Conservation (phyloP, 1,140 invertebrate species). For the Epicauta chinensis region DNA sequence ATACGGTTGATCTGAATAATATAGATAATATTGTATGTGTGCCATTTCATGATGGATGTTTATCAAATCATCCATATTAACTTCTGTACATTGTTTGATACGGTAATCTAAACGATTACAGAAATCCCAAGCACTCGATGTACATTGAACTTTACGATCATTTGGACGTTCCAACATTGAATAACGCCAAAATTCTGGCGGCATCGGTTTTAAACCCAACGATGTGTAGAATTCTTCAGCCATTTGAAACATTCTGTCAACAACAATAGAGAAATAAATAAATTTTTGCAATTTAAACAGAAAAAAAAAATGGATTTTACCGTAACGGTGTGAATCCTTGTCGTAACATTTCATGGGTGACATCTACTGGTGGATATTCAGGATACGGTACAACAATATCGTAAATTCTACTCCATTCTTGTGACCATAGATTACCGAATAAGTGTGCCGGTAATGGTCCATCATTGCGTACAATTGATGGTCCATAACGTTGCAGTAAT, state of each 20-base stretch:
- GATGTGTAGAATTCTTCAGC: constrained; percentile 78
- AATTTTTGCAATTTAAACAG: too few relatives aligned
- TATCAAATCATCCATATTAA: constrained; percentile 72
- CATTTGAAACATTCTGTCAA: constrained; percentile 75
- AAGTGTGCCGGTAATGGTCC: constrained; percentile 72
- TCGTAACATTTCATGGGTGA: constrained; percentile 66
- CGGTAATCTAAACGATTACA: constrained; percentile 74
- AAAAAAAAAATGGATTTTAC: too few relatives aligned
- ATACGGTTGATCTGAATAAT: constrained; percentile 68
- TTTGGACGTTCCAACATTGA: constrained; percentile 66
- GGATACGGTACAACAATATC: constrained; percentile 74
- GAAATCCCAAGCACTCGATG: constrained; percentile 85
- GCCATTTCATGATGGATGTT: constrained; percentile 83
- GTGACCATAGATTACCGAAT: constrained; percentile 80
- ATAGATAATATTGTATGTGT: constrained; percentile 77
- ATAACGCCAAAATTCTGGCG: constrained; percentile 73
- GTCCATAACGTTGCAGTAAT: constrained; percentile 62
- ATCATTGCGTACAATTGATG: constrained; percentile 54
- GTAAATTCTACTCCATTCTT: constrained; percentile 75
- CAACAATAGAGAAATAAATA: too few relatives aligned
- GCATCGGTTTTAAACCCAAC: constrained; percentile 68
- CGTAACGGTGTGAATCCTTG: constrained; percentile 65
- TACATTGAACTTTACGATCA: constrained; percentile 72
- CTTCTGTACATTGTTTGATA: constrained; percentile 85
- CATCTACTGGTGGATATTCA: constrained; percentile 61